phyloP scores from a whole-genome alignment of 2,797 vertebrate species.

The Bryconaethiops microstoma region DNA sequence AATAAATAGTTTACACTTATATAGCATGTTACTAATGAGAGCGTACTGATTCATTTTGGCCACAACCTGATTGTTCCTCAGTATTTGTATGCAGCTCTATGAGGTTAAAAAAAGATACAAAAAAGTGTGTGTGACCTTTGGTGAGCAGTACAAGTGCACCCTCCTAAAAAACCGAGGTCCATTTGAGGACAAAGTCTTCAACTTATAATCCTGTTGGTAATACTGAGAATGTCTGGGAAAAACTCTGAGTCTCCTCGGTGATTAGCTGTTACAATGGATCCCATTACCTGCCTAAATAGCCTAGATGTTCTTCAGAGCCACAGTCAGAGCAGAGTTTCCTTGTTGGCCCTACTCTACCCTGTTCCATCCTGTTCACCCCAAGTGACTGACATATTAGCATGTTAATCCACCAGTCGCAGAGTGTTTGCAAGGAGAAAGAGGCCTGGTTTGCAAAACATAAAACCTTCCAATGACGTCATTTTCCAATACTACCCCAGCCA shows the following conservation, averaged over 20 bases:
- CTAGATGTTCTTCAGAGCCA: background rate
- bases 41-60: too few relatives aligned
- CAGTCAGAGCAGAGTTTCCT: background rate
- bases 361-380: background rate
- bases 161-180: background rate
- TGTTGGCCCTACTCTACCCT: background rate
- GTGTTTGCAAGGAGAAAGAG: background rate
- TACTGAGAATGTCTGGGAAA: background rate
- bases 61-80: too few relatives aligned
- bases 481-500: slow-evolving; percentile 29
- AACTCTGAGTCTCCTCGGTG: background rate
- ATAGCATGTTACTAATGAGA: too few relatives aligned
- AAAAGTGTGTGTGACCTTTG: too few relatives aligned
- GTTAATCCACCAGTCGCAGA: background rate
- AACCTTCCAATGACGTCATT: slow-evolving; percentile 16
- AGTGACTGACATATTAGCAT: slow-evolving; percentile 11
- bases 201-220: background rate
- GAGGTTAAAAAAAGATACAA: too few relatives aligned
- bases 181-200: background rate
- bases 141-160: too few relatives aligned
- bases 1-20: too few relatives aligned
- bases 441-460: slow-evolving; percentile 21
- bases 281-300: background rate
- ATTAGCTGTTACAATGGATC: slow-evolving; percentile 5
- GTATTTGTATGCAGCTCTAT: too few relatives aligned